Base-by-base conservation (phyloP, 2,797 vertebrate species). In the Acanthurus leucopareius region DNA sequence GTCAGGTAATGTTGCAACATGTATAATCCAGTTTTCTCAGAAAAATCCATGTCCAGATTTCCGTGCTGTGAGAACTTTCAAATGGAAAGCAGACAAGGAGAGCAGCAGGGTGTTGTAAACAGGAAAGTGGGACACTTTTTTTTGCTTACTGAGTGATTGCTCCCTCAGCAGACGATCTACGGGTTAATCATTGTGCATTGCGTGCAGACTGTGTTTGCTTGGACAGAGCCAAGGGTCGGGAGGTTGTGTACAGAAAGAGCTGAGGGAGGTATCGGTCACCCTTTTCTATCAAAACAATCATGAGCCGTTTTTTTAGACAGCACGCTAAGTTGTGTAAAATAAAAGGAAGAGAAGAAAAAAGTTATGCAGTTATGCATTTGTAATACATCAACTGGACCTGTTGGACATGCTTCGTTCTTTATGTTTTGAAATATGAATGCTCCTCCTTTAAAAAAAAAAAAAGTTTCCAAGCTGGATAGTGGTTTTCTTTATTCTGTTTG, bases 141-240 rank as follows among this genome's bases (percentile, higher is more conserved):
- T 68, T 35, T 59, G 10, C 51, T 35, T 7, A 19, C 66, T 25
- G 68, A 87, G 84, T 72, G 85, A 65, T 4, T 64, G 40, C 75
- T 83, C 65, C 0, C 7, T 14, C 25, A 67, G 69, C 69, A 87
- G 80, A 89, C 74, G 81, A 93, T 91, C 90, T 90, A 45, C 53
- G 92, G 90, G 93, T 96, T 96, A 95, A 96, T 95, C 90, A 96
- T 95, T 94, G 93, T 90, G 90, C 94, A 85, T 95, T 94, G 95
- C 95, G 95, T 96, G 95, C 95, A 95, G 95, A 96, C 95, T 90
- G 81, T 96, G 95, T 96, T 95, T 96, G 93, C 92, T 95, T 86
- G 88, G 88, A 79, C 92, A 92, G 90, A 95, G 94, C 93, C 94
- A 95, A 94, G 94, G 95, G 95, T 95, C 93, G 91, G 77, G 79